Evolutionary conservation across 1,140 invertebrate species (phyloP).

Genomic region (Dendroctonus valens): DNA sequence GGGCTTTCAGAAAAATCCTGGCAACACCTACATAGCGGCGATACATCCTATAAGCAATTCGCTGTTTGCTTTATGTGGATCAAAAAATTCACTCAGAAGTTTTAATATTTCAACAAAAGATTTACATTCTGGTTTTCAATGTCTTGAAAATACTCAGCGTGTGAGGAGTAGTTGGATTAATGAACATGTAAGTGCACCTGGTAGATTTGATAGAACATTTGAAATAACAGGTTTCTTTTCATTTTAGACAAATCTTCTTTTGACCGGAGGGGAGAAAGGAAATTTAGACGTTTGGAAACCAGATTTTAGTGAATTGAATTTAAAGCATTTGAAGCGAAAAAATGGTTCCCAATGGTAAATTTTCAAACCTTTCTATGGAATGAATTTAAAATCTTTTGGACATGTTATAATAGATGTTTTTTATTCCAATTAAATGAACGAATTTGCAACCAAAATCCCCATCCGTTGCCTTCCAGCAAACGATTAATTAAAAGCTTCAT

Average conservation of each 20-base stretch:
- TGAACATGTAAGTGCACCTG: conserved; percentile 53
- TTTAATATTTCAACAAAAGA: conserved; percentile 55
- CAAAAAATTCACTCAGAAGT: conserved; percentile 56
- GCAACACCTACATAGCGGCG: conserved; percentile 67
- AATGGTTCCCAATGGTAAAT: no score
- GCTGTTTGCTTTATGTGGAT: conserved; percentile 62
- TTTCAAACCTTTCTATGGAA: no score
- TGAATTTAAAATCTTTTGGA: no score
- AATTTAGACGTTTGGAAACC: conserved; percentile 61
- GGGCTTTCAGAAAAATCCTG: conserved; percentile 54
- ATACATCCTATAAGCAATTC: conserved; percentile 52
- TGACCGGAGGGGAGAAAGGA: conserved; percentile 67
- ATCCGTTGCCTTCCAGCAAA: no score
- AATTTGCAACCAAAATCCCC: no score
- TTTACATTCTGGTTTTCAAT: conserved; percentile 56
- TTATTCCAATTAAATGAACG: no score
- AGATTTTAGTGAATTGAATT: conserved; percentile 12
- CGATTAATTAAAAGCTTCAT: no score
- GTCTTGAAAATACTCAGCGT: conserved; percentile 63
- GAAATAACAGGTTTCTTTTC: conserved; percentile 19
- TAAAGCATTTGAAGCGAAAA: no score
- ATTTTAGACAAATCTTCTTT: conserved; percentile 56
- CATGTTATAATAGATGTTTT: no score
- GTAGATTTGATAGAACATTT: conserved; percentile 1
- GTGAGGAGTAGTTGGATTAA: conserved; percentile 65